Base-by-base conservation (phyloP, 2,888 invertebrate genomes). In the Agrotis puta region DNA sequence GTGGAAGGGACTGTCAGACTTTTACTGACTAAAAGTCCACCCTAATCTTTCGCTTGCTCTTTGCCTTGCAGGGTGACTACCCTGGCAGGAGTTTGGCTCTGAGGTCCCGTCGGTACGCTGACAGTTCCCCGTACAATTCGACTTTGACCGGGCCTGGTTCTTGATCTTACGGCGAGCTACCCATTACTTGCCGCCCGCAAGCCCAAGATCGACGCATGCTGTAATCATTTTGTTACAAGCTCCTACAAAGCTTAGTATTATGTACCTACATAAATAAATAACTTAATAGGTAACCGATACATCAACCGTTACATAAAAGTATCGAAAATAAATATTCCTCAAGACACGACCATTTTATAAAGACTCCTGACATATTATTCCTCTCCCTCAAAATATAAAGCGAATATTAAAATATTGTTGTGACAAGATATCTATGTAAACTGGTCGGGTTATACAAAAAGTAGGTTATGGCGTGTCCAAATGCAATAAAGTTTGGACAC, bases 401-500 rank as follows among this genome's bases (percentile, higher is more conserved):
- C 1, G 11, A 20, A 64, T 80, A 80, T 77, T 71, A 74, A 77
- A 79, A 70, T 77, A 62, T 56, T 24, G 50, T 82, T 39, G 18
- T n/a, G 48, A 58, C 59, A 11, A 22, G 48, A 51, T 70, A 0
- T 82, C 73, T 79, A 63, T 9, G 9, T 0, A 18, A 53, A 64
- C 57, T 77, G 79, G 82, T 11, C 14, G 45, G 13, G n/a, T 45
- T 54, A 48, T 9, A 65, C 18, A 57, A 68, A 63, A 74, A 65
- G 13, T 75, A n/a, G 61, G 57, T 70, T 68, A 74, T 27, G 69
- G 57, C 58, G 59, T 45, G 69, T 71, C 22, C 63, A 71, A 43
- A 75, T 43, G 56, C 16, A n/a, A 62, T 47, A 43, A 45, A 54
- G 14, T 62, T 59, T 56, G 51, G 16, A 20, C 0, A 16, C 27